phyloP scores from a whole-genome alignment of 1,140 invertebrate genomes.

The Drosophila funebris region DNA sequence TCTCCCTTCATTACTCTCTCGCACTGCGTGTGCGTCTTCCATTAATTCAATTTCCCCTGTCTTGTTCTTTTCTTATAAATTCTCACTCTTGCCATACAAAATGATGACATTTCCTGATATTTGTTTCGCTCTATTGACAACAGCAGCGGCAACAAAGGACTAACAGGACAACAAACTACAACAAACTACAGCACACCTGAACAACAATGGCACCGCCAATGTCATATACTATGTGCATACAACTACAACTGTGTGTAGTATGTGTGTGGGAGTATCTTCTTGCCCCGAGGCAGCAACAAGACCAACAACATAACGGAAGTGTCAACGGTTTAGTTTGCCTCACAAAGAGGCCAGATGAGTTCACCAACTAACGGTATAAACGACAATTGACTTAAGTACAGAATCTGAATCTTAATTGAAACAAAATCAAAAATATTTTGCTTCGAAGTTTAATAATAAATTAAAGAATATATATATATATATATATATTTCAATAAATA shows the following conservation, averaged over 20 bases:
- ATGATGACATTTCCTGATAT: constrained; percentile 81
- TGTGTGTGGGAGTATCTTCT: constrained; percentile 2
- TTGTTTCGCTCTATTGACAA: constrained; percentile 60
- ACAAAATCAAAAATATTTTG: no score
- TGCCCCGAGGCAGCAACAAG: constrained; percentile 8
- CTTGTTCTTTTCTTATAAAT: constrained; percentile 29
- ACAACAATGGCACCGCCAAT: constrained; percentile 41
- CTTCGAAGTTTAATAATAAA: no score
- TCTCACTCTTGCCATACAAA: constrained; percentile 46
- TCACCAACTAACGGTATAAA: neutral
- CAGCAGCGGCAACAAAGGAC: constrained; percentile 48
- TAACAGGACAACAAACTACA: constrained; percentile 17
- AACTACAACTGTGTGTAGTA: neutral
- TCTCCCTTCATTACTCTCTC: neutral
- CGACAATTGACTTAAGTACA: neutral
- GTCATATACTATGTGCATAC: neutral
- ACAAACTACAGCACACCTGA: constrained; percentile 33
- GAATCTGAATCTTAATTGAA: no score
- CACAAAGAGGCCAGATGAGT: neutral
- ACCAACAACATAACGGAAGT: constrained; percentile 58
- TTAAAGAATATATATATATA: no score
- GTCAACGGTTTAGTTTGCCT: constrained; percentile 61
- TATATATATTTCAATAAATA: no score
- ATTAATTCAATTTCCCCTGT: constrained; percentile 44
- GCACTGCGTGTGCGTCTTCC: constrained; percentile 6